phyloP scores from a whole-genome alignment of 2,888 invertebrate species.

The Fissipunctia ypsillon region DNA sequence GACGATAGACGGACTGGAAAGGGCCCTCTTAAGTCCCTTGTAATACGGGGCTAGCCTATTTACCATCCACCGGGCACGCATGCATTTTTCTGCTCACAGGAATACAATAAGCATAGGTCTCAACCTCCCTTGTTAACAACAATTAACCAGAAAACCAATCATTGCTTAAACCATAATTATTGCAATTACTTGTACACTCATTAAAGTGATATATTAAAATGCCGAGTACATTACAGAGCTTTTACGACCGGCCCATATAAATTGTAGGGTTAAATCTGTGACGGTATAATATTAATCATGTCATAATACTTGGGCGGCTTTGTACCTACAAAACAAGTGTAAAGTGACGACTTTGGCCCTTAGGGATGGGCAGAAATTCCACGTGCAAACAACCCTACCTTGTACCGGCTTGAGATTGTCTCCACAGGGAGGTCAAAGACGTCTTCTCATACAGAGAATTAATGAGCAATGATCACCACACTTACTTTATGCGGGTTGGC shows the following conservation, averaged over 20 bases:
- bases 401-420: neutral
- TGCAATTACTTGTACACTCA: constrained; percentile 31
- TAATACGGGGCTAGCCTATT: neutral
- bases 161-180: constrained; percentile 27
- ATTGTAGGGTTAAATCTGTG: constrained; percentile 43
- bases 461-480: neutral
- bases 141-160: constrained; percentile 17
- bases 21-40: too few species aligned
- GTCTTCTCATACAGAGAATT: accelerated
- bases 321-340: constrained; percentile 9
- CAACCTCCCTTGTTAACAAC: neutral
- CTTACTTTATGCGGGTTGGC: neutral
- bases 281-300: constrained; percentile 1
- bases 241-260: constrained; percentile 31
- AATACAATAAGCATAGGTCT: neutral
- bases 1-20: too few species aligned
- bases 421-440: too few species aligned
- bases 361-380: too few species aligned
- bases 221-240: constrained; percentile 26
- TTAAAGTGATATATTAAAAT: constrained; percentile 51
- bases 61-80: neutral
- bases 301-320: neutral
- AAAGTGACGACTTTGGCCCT: neutral
- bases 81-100: neutral
- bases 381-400: neutral